Evolutionary conservation across 2,888 invertebrate species (phyloP), one percentile per base, ranked within the genome.

Genomic region (Philaethria dido): DNA sequence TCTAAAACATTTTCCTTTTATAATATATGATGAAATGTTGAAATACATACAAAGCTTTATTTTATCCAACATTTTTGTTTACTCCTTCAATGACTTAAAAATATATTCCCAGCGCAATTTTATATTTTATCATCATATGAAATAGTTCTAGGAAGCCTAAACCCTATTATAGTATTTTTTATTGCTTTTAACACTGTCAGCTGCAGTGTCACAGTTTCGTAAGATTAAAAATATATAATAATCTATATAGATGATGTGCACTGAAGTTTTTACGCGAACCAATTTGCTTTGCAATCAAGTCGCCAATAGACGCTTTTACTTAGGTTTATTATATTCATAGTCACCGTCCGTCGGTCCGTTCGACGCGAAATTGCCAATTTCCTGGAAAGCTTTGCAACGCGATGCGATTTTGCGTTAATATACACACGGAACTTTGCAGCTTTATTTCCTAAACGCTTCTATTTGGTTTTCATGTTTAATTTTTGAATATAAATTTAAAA

Each of bases 361-460:
- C 72, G 69, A 71, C 71, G 77, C 78, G 84, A 85, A 88, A 89
- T 89, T 88, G 88, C 75, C 88, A 88, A 89, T 89, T 88, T 89
- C 88, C 86, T 77, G 78, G 69, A 76, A 73, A 74, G 78, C 79
- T 75, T 74, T 77, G 78, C 73, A 69, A 68, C 77, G 59, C 64
- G 68, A 78, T 77, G 77, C 74, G 74, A 78, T 82, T 78, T 77
- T 69, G 77, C 78, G 74, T 76, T 73, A 72, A 72, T 72, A 72
- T 72, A 72, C 78, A 76, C 79, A 79, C 80, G 80, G 78, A 75
- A 78, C 77, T 80, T 78, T 77, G 22, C 54, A 44, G 20, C 59
- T 59, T 54, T 33, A 62, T 63, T 67, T 55, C 22, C 42, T 62
- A 39, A 42, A 18, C 52, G 33, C 13, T 66, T 36, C 47, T 3